These are phyloP conservation scores for Cossypha niveicapilla DNA, from an alignment of 2,797 vertebrate genomes.

Conservation along the genomic window DNA sequence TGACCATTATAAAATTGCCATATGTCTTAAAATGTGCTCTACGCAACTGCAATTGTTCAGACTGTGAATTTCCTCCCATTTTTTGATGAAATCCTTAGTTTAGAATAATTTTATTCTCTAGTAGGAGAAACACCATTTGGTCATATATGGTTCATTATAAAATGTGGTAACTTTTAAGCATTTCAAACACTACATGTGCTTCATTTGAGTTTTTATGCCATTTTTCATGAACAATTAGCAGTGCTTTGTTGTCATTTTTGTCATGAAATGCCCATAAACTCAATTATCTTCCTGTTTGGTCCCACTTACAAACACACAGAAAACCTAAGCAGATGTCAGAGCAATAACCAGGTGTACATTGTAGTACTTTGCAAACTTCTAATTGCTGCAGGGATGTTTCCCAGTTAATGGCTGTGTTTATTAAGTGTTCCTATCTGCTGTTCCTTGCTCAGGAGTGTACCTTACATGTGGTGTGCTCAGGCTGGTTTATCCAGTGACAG, in stretches of 20 bases:
- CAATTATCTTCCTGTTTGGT: slow-evolving; percentile 38
- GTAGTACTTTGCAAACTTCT: slow-evolving; percentile 21
- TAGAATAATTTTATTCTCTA: slow-evolving; percentile 28
- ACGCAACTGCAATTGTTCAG: slow-evolving; percentile 9
- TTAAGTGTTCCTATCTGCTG: slow-evolving; percentile 2
- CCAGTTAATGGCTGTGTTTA: slow-evolving; percentile 12
- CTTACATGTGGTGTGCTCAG: neutral
- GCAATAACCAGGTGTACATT: slow-evolving; percentile 23
- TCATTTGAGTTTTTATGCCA: slow-evolving; percentile 27
- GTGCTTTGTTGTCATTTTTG: slow-evolving; percentile 38
- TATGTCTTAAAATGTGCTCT: slow-evolving; percentile 63
- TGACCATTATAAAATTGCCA: slow-evolving; percentile 63
- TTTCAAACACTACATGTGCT: neutral
- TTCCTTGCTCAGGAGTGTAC: neutral
- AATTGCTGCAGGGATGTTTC: slow-evolving; percentile 6
- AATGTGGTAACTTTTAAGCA: neutral
- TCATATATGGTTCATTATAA: slow-evolving; percentile 34
- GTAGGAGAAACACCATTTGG: slow-evolving; percentile 31
- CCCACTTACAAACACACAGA: neutral
- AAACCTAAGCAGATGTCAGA: slow-evolving; percentile 59
- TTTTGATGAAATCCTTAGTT: slow-evolving; percentile 34
- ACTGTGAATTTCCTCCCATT: slow-evolving; percentile 29
- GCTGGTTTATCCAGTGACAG: neutral
- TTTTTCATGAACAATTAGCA: slow-evolving; percentile 3
- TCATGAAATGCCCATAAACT: slow-evolving; percentile 34